Percentiles rank a stretch among this genome's conserved stretches.
Evolutionary conservation across 2,113 vertebrate species (phyloP).

Genomic region (Cryptotis parvus): DNA sequence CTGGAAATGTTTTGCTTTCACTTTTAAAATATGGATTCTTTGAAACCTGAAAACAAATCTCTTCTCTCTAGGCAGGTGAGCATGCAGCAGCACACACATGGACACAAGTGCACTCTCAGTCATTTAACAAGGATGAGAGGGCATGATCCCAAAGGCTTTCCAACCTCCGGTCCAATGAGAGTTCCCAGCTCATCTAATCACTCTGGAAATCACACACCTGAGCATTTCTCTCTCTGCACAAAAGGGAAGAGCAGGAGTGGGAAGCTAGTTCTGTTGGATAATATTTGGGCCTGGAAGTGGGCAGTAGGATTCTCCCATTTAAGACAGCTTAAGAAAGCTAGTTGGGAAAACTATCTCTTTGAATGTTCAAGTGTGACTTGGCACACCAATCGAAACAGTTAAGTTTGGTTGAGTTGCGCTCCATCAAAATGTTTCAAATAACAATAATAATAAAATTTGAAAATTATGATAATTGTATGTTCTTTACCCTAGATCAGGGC

Average conservation of each 20-base stretch:
- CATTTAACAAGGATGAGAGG: slow-evolving; percentile 83
- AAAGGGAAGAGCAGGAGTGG: slow-evolving; percentile 74
- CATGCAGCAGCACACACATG: background rate
- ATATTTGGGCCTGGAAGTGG: slow-evolving; percentile 67
- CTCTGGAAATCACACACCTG: slow-evolving; percentile 80
- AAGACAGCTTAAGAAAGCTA: slow-evolving; percentile 78
- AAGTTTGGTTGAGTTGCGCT: slow-evolving; percentile 79
- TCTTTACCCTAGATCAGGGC: slow-evolving; percentile 84
- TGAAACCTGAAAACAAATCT: slow-evolving; percentile 50
- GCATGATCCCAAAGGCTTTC: slow-evolving; percentile 84
- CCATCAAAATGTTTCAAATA: slow-evolving; percentile 84
- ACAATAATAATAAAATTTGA: slow-evolving; percentile 84
- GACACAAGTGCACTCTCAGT: slow-evolving; percentile 53
- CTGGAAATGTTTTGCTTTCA: slow-evolving; percentile 49
- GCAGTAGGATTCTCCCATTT: slow-evolving; percentile 25
- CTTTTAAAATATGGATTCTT: slow-evolving; percentile 64
- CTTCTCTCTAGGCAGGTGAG: slow-evolving; percentile 53
- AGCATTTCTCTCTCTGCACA: slow-evolving; percentile 78
- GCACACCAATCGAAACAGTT: slow-evolving; percentile 78
- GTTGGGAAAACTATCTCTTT: slow-evolving; percentile 79
- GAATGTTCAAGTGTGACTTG: slow-evolving; percentile 81
- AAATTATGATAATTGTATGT: slow-evolving; percentile 88
- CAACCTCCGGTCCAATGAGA: slow-evolving; percentile 82
- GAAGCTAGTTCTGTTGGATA: slow-evolving; percentile 75
- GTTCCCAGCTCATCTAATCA: slow-evolving; percentile 84